A percentile compares a stretch with the other conserved stretches of the same genome.
Evolutionary conservation across 2,113 vertebrate species (phyloP).

Genomic region (Trachemys scripta): DNA sequence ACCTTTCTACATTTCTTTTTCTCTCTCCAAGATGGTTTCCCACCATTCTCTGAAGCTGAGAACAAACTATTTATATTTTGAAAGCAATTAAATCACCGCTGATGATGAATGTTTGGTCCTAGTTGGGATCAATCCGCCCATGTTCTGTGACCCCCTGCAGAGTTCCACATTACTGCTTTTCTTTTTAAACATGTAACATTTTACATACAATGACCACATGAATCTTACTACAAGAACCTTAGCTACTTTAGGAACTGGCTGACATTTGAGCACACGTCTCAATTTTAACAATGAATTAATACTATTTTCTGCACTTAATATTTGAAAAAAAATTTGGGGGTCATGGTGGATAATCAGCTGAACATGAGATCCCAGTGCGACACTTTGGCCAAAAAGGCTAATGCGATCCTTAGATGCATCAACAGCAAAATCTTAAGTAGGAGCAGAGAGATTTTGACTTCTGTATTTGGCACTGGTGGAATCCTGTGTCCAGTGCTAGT

Average conservation of each 20-base stretch:
- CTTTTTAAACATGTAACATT: accelerated
- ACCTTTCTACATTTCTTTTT: accelerated
- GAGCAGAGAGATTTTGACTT: neutral
- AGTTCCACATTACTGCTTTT: accelerated
- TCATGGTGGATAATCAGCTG: neutral
- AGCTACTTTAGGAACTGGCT: neutral
- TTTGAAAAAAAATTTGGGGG: neutral
- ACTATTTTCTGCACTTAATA: neutral
- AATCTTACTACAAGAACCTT: neutral
- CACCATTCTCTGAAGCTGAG: neutral
- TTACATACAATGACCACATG: accelerated
- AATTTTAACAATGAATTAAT: neutral
- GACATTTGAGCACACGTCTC: neutral
- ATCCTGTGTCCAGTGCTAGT: neutral
- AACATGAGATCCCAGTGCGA: neutral
- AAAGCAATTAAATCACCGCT: accelerated
- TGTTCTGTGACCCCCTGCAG: accelerated
- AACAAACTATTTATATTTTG: accelerated
- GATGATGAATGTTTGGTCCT: accelerated
- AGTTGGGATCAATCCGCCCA: neutral
- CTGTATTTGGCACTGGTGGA: neutral
- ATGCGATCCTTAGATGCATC: neutral
- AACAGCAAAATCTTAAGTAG: neutral
- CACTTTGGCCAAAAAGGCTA: neutral
- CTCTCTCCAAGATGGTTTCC: accelerated